phyloP scores from a whole-genome alignment of 2,113 vertebrate genomes.

The Cettia cetti region DNA sequence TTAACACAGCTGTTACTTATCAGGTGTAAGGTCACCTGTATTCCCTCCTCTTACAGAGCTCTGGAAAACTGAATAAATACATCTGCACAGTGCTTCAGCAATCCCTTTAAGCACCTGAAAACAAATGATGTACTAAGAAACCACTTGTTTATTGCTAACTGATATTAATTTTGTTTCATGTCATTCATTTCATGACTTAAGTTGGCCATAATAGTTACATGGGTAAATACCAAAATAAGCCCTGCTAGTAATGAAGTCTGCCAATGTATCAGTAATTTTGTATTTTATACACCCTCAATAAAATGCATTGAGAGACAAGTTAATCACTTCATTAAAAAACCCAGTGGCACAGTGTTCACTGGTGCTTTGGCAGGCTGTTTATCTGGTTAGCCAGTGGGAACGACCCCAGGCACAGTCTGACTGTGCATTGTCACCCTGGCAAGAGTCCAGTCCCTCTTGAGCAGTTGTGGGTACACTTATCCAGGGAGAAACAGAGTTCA shows the following conservation, averaged over 20 bases:
- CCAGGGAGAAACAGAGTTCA: background rate
- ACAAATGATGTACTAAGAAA: background rate
- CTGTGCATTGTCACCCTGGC: background rate
- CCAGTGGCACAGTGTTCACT: background rate
- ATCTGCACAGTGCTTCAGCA: background rate
- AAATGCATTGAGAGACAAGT: background rate
- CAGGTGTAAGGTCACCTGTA: background rate
- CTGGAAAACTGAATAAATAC: background rate
- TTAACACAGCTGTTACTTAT: background rate
- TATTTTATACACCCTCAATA: background rate
- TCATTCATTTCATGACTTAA: background rate
- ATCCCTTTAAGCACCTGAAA: background rate
- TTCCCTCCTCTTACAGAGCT: background rate
- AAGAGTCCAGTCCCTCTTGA: background rate
- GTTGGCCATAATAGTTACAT: background rate
- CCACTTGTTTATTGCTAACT: background rate
- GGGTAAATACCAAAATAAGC: background rate
- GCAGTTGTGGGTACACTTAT: rapidly evolving
- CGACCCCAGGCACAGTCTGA: background rate
- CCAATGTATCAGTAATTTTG: background rate
- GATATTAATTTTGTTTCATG: background rate
- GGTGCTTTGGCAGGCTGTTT: background rate
- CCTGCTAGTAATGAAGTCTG: background rate
- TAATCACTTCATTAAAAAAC: background rate
- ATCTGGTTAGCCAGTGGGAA: background rate